Conservation (phyloP, 1,140 invertebrate genomes). For the Marisa cornuarietis region DNA sequence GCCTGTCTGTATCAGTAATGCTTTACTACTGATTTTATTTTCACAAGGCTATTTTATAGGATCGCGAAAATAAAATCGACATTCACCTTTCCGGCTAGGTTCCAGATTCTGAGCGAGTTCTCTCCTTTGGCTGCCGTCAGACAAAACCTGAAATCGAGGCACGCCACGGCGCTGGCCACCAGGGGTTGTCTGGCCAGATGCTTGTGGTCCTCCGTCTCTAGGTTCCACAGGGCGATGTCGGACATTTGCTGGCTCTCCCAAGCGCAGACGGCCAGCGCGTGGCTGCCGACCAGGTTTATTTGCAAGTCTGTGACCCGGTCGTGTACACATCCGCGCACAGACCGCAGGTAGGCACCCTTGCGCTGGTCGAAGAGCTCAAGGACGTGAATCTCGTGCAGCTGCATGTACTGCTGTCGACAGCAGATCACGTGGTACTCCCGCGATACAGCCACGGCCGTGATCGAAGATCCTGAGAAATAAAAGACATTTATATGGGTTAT, state of each 20-base stretch:
- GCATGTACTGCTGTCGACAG: constrained; percentile 56
- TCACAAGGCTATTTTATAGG: too few relatives aligned
- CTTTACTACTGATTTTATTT: too few relatives aligned
- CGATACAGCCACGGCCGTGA: constrained; percentile 53
- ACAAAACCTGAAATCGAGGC: constrained; percentile 55
- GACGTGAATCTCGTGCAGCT: constrained; percentile 54
- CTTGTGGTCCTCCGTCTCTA: constrained; percentile 66
- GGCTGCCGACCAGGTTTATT: constrained; percentile 57
- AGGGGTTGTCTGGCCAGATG: constrained; percentile 61
- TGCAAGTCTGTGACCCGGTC: constrained; percentile 53
- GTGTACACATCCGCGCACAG: constrained; percentile 56
- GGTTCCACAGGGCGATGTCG: constrained; percentile 63
- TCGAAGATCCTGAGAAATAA: constrained; percentile 37
- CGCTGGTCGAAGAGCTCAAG: constrained; percentile 60
- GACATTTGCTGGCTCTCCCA: constrained; percentile 51
- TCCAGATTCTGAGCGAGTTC: constrained; percentile 58
- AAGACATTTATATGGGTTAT: background rate
- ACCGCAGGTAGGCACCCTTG: constrained; percentile 56
- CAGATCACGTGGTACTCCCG: constrained; percentile 60
- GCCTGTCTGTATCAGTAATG: too few relatives aligned
- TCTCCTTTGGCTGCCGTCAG: constrained; percentile 55
- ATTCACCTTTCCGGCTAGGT: constrained; percentile 47
- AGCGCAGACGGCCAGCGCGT: constrained; percentile 53
- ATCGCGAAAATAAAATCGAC: background rate
- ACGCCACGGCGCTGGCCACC: constrained; percentile 51